Conservation (phyloP, 2,797 vertebrate genomes). For the Onychomys arenicola region DNA sequence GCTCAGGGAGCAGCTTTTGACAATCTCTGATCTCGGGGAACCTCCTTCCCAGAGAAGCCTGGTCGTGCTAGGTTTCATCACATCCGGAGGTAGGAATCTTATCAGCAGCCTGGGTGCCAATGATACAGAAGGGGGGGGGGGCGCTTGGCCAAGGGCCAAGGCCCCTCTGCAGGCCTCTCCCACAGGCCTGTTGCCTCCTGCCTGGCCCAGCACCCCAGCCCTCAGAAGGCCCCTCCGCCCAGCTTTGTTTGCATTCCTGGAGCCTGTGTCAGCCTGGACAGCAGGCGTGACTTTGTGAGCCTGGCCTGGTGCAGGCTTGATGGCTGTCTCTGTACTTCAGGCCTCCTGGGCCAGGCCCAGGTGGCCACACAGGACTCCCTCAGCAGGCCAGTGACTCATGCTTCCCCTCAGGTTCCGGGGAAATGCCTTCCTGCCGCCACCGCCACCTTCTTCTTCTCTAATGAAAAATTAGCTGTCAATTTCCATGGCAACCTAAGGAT, state of each 20-base stretch:
- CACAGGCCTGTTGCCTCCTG: conserved; percentile 50
- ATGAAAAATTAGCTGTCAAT: conserved; percentile 61
- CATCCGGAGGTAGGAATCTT: background rate
- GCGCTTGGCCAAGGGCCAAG: background rate
- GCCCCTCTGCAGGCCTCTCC: conserved; percentile 46
- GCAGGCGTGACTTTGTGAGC: conserved; percentile 66
- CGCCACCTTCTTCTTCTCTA: conserved; percentile 76
- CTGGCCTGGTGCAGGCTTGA: background rate
- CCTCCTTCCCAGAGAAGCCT: background rate
- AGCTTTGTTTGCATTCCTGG: conserved; percentile 81
- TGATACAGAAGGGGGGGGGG: background rate
- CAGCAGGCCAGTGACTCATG: conserved; percentile 76
- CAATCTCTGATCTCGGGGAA: background rate
- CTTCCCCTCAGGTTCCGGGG: conserved; percentile 86
- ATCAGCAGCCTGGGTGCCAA: background rate
- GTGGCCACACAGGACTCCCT: conserved; percentile 64
- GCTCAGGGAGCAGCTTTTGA: background rate
- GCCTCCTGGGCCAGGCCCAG: conserved; percentile 49
- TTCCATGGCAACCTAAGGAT: conserved; percentile 83
- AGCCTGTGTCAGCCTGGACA: conserved; percentile 75
- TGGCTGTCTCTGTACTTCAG: background rate
- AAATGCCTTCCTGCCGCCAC: conserved; percentile 78
- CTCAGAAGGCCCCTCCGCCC: conserved; percentile 69
- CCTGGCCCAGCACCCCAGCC: conserved; percentile 55
- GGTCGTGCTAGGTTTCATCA: background rate